Conservation (phyloP, 2,888 invertebrate species). For the Steinernema scapterisci region DNA sequence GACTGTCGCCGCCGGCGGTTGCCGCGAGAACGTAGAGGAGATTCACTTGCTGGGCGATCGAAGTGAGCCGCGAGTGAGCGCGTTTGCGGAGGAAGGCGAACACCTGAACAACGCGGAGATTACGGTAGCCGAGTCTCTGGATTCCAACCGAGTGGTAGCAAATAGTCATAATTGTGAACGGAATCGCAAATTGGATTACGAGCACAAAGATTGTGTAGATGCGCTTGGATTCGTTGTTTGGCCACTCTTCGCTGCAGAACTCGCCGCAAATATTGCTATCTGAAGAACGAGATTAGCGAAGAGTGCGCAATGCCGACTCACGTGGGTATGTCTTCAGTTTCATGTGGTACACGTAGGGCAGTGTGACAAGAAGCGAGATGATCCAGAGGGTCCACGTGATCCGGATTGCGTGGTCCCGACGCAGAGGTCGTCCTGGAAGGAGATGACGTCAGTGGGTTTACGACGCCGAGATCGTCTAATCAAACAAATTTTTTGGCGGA, state of each 20-base stretch:
- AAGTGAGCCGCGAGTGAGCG: conserved; percentile 44
- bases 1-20: conserved; percentile 49
- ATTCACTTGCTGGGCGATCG: conserved; percentile 51
- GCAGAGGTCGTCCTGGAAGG: conserved; percentile 44
- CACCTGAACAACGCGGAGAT: conserved; percentile 36
- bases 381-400: conserved; percentile 48
- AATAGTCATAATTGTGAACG: conserved; percentile 88
- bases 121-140: not conserved
- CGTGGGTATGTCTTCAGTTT: conserved; percentile 62
- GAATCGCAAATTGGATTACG: conserved; percentile 87
- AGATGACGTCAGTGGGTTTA: not conserved
- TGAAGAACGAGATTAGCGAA: conserved; percentile 18
- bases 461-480: not conserved
- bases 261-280: conserved; percentile 48
- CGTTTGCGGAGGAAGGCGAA: conserved; percentile 48
- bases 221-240: conserved; percentile 78
- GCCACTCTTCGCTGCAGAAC: conserved; percentile 76
- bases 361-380: conserved; percentile 74
- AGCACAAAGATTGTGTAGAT: conserved; percentile 85
- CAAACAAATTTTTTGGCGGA: not conserved
- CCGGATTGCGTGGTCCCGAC: conserved; percentile 44
- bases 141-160: conserved; percentile 81
- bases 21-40: conserved; percentile 49
- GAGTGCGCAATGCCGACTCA: not conserved
- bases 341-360: conserved; percentile 86